These are phyloP conservation scores for Donacobius atricapilla DNA, from an alignment of 2,113 vertebrate genomes.

Conservation along the genomic window DNA sequence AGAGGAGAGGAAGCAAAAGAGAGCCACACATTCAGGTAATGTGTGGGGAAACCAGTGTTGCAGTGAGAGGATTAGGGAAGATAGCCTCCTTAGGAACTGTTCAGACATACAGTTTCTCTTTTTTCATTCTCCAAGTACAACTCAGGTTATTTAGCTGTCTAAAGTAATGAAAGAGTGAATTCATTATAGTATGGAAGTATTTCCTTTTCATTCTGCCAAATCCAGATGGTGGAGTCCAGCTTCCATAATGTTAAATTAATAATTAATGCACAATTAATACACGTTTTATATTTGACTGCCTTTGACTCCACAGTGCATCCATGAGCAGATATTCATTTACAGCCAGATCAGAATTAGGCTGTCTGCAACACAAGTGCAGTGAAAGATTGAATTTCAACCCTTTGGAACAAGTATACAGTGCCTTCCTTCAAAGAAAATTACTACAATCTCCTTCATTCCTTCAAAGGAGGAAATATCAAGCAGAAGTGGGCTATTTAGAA, in stretches of 20 bases:
- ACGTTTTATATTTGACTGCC: neutral
- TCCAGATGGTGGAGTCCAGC: neutral
- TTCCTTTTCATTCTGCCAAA: neutral
- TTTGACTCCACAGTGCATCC: neutral
- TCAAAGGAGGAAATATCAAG: neutral
- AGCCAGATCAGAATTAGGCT: neutral
- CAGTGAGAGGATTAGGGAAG: neutral
- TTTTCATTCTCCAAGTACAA: neutral
- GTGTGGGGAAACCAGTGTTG: neutral
- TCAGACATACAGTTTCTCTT: neutral
- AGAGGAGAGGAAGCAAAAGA: neutral
- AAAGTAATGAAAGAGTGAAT: neutral
- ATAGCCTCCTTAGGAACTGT: neutral
- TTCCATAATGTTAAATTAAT: neutral
- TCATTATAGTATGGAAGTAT: neutral
- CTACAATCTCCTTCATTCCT: neutral
- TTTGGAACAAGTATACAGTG: neutral
- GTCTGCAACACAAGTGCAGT: neutral
- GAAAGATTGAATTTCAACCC: neutral
- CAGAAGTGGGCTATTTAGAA: neutral
- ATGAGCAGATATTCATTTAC: neutral
- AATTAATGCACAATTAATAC: neutral
- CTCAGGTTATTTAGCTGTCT: neutral
- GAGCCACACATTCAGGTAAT: fast-evolving
- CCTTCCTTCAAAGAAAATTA: neutral